These are phyloP conservation scores for Aricia artaxerxes DNA, from an alignment of 2,888 invertebrate species.

Conservation along the genomic window DNA sequence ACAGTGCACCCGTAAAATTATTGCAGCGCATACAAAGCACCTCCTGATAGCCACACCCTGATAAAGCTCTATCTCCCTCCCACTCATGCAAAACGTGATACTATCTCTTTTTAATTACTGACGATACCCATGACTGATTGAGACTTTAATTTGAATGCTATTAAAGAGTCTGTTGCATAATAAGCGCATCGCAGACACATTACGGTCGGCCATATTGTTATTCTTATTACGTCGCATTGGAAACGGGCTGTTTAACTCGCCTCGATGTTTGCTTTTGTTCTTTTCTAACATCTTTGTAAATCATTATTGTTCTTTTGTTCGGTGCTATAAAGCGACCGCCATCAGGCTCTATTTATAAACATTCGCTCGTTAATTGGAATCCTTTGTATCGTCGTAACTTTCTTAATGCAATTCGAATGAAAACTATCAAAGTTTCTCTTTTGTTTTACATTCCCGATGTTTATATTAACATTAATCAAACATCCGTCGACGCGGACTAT, in stretches of 20 bases:
- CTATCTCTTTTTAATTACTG: constrained; percentile 50
- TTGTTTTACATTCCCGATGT: constrained; percentile 45
- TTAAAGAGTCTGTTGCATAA: constrained; percentile 44
- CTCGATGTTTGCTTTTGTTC: constrained; percentile 68
- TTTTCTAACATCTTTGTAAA: constrained; percentile 71
- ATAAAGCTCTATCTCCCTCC: constrained; percentile 59
- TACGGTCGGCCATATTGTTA: constrained; percentile 54
- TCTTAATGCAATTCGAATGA: constrained; percentile 48
- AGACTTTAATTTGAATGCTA: constrained; percentile 27
- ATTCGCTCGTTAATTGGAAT: constrained; percentile 58
- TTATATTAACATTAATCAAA: constrained; percentile 39
- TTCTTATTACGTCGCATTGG: constrained; percentile 65
- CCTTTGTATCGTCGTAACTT: constrained; percentile 52
- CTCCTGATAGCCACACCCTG: constrained; percentile 71
- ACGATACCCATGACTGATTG: constrained; percentile 40
- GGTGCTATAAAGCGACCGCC: constrained; percentile 57
- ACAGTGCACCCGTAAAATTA: constrained; percentile 60
- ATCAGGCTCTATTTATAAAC: constrained; percentile 65
- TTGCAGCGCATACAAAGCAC: constrained; percentile 66
- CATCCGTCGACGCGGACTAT: constrained; percentile 39
- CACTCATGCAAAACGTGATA: constrained; percentile 48
- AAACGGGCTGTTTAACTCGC: constrained; percentile 64
- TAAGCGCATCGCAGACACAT: constrained; percentile 54
- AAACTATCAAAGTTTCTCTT: constrained; percentile 43
- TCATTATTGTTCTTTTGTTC: constrained; percentile 72